A percentile compares a stretch with the other conserved stretches of the same genome.
phyloP scores from a whole-genome alignment of 1,140 invertebrate genomes.

The Lineus longissimus region DNA sequence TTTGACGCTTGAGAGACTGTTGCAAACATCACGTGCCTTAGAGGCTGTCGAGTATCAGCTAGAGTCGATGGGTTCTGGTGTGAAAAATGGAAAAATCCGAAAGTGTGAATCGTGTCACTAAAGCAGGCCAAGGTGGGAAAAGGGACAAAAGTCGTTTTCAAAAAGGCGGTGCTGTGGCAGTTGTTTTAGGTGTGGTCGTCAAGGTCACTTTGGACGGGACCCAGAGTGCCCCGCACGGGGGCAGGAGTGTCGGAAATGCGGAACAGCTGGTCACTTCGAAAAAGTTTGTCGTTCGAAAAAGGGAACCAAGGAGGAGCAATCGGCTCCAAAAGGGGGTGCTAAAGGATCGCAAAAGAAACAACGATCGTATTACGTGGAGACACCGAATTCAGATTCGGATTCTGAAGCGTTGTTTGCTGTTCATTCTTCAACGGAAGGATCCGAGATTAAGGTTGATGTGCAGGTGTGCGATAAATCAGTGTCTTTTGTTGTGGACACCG shows the following conservation, averaged over 20 bases:
- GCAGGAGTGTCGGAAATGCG: neutral
- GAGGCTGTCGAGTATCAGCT: too few species aligned
- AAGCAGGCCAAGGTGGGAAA: neutral
- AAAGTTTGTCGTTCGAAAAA: neutral
- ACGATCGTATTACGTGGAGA: too few species aligned
- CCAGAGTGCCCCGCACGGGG: neutral
- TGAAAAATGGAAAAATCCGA: neutral
- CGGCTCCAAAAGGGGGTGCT: neutral
- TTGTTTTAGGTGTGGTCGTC: neutral
- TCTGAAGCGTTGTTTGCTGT: neutral
- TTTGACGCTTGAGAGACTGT: too few species aligned
- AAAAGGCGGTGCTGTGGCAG: too few species aligned
- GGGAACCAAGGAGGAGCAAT: neutral
- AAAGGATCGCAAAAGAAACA: neutral
- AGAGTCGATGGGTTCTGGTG: neutral
- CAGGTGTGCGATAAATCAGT: too few species aligned
- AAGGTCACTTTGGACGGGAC: neutral
- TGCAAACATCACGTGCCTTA: neutral
- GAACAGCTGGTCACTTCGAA: neutral
- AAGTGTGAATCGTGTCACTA: too few species aligned
- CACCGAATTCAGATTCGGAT: neutral
- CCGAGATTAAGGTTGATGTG: neutral
- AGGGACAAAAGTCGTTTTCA: neutral
- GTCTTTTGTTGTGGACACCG: too few species aligned
- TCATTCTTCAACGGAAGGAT: neutral